Evolutionary conservation across 2,888 invertebrate genomes (phyloP).

Genomic region (Leptopilina drosophilae): DNA sequence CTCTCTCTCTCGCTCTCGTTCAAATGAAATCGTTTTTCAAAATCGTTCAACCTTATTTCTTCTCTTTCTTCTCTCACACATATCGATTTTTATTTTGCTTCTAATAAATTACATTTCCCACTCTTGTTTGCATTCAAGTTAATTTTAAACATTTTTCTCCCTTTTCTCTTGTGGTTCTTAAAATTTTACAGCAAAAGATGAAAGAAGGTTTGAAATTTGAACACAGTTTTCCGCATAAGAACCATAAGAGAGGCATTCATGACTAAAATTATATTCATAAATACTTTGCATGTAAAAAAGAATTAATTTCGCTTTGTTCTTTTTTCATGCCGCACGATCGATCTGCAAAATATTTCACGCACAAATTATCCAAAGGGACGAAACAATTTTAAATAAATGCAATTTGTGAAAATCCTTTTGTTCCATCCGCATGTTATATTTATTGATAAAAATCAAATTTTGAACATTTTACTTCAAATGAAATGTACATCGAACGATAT

Average conservation of each 20-base stretch:
- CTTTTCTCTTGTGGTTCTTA: background rate
- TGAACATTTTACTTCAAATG: background rate
- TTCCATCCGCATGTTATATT: background rate
- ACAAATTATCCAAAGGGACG: background rate
- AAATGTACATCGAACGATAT: too few relatives aligned
- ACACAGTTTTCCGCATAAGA: background rate
- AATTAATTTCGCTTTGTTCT: background rate
- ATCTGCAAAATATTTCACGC: background rate
- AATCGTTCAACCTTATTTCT: background rate
- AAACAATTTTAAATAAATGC: background rate
- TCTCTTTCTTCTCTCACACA: background rate
- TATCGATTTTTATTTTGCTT: background rate
- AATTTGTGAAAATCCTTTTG: constrained; percentile 3
- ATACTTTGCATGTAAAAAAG: background rate
- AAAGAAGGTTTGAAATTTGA: background rate
- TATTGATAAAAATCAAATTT: background rate
- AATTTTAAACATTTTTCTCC: background rate
- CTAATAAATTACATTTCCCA: background rate
- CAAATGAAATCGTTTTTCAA: constrained; percentile 10
- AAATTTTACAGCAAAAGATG: background rate
- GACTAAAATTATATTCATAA: background rate
- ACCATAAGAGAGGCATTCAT: too few relatives aligned
- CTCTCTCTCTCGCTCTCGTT: background rate
- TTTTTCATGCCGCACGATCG: background rate
- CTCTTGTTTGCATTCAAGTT: too few relatives aligned